Conservation (phyloP, 2,888 invertebrate genomes). For the Pimpla rufipes region DNA sequence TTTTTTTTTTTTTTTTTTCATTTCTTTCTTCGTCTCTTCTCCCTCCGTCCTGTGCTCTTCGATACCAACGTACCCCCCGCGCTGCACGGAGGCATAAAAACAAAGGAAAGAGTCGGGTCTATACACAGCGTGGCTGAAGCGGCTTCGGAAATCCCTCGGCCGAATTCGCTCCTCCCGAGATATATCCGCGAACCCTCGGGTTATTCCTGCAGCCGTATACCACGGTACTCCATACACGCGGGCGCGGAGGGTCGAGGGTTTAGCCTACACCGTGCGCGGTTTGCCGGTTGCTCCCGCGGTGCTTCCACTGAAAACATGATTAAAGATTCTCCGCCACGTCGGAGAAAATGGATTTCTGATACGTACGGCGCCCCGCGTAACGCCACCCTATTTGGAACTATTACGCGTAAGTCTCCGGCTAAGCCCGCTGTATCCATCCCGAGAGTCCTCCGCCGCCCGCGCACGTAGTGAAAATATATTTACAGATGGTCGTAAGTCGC, state of each 20-base stretch:
- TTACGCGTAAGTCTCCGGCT: slow-evolving; percentile 80
- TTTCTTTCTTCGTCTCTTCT: slow-evolving; percentile 8
- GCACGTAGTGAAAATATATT: slow-evolving; percentile 22
- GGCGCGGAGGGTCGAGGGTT: slow-evolving; percentile 19
- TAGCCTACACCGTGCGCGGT: neutral
- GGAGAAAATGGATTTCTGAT: slow-evolving; percentile 84
- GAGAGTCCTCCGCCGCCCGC: slow-evolving; percentile 23
- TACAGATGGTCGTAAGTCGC: slow-evolving; percentile 20
- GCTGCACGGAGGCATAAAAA: slow-evolving; percentile 62
- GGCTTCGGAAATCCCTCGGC: slow-evolving; percentile 65
- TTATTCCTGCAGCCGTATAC: slow-evolving; percentile 53
- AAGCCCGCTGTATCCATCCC: slow-evolving; percentile 79
- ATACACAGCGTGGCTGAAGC: slow-evolving; percentile 33
- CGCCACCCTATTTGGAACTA: slow-evolving; percentile 84
- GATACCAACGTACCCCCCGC: slow-evolving; percentile 33
- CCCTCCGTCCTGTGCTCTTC: slow-evolving; percentile 21
- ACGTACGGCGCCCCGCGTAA: slow-evolving; percentile 75
- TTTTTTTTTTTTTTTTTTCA: slow-evolving; percentile 11
- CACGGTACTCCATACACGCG: slow-evolving; percentile 23
- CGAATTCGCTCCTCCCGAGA: slow-evolving; percentile 63
- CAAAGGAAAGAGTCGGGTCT: slow-evolving; percentile 56
- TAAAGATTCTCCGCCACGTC: slow-evolving; percentile 79
- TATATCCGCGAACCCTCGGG: slow-evolving; percentile 63
- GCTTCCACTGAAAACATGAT: slow-evolving; percentile 81
- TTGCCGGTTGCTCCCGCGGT: slow-evolving; percentile 30